Evolutionary conservation across 2,797 vertebrate genomes (phyloP).

Genomic region (Tangara arthus): DNA sequence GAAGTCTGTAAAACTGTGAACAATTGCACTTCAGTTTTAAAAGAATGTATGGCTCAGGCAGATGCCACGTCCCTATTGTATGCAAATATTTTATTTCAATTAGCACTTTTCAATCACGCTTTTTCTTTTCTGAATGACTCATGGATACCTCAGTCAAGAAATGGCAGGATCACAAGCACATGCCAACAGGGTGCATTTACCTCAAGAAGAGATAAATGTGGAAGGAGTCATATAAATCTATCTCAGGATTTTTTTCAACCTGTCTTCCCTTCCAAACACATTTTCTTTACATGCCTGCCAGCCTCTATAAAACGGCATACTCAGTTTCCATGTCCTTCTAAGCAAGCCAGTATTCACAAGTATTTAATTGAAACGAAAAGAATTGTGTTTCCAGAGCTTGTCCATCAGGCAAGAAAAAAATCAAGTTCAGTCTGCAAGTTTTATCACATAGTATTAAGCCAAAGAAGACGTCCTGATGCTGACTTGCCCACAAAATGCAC

Average conservation of each 20-base stretch:
- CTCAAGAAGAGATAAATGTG: not conserved
- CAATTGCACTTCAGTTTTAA: not conserved
- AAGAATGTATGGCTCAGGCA: not conserved
- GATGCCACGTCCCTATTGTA: conserved; percentile 7
- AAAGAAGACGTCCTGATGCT: not conserved
- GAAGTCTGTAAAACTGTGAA: not conserved
- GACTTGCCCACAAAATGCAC: not conserved
- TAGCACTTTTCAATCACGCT: conserved; percentile 57
- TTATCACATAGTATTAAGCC: not conserved
- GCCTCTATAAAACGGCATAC: not conserved
- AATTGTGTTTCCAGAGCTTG: not conserved
- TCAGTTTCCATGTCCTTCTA: not conserved
- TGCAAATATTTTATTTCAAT: conserved; percentile 62
- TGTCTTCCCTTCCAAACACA: not conserved
- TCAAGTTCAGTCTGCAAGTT: not conserved
- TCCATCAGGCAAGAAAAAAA: not conserved
- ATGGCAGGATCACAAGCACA: not conserved
- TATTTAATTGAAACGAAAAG: not conserved
- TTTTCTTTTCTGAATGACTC: conserved; percentile 47
- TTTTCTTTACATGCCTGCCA: not conserved
- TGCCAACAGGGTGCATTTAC: not conserved
- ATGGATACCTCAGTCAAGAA: conserved; percentile 24
- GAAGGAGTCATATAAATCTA: not conserved
- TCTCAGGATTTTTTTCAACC: not conserved
- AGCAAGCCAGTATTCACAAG: not conserved